Base-by-base conservation (phyloP, 2,888 invertebrate genomes). In the Coelinius sp. region DNA sequence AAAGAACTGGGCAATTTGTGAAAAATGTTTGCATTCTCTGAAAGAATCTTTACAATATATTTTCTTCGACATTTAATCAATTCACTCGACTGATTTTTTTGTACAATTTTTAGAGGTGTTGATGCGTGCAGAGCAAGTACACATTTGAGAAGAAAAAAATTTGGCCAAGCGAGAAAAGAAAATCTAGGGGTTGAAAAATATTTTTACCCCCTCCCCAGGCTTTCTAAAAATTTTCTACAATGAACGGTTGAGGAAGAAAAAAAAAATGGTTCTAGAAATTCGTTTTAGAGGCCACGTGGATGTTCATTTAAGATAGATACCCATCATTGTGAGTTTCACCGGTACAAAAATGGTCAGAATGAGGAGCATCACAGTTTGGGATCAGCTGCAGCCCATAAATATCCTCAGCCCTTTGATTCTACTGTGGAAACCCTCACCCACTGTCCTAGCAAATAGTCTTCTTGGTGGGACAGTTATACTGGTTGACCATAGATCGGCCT, bases 301-400 rank as follows among this genome's bases (percentile, higher is more conserved):
- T 59, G 41, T 38, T 63, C 63, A 63, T 63, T 63, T 63, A 63
- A n/a, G 63, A 14, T 44, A 63, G 63, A 63, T 63, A 63, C 63
- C 24, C 38, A 63, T 63, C 63, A 63, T 63, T 63, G 63, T 63
- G 35, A 49, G 66, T 66, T 66, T 66, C 52, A 52, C 52, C 38
- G 25, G 24, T 46, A 66, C 25, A 46, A 46, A 66, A 46, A 17
- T 35, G 27, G 24, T 46, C 35, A 66, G 20, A 66, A 44, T 49
- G 75, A 75, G 76, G 77, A 80, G 78, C 67, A 53, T 44, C 38
- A 35, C 14, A 41, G 63, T 63, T 63, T 64, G 68, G 44, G 78
- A 80, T 81, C 81, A 81, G 81, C 81, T 81, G 80, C 81, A 78
- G 69, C 76, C 80, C 80, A 81, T 81, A 81, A 81, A 81, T 81